Conservation (phyloP, 2,797 vertebrate species). For the Lutjanus argentimaculatus region DNA sequence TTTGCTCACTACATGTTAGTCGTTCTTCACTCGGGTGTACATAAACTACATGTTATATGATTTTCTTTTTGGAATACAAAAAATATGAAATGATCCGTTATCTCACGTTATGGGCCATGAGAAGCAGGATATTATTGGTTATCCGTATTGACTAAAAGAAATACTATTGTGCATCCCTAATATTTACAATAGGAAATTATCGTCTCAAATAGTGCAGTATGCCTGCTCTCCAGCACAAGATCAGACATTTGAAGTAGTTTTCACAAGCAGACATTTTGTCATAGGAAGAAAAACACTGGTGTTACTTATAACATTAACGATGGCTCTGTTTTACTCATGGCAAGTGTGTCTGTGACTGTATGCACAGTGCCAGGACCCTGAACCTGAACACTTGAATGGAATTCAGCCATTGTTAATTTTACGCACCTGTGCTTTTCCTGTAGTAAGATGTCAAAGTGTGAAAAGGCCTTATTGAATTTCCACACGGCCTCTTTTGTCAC, state of each 20-base stretch:
- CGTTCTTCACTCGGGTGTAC: too few species aligned
- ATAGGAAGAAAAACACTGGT: neutral
- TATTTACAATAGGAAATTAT: neutral
- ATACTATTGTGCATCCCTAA: too few species aligned
- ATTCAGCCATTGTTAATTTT: too few species aligned
- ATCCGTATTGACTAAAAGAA: too few species aligned
- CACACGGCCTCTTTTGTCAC: neutral
- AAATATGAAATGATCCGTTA: too few species aligned
- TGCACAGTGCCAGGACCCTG: neutral
- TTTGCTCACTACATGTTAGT: too few species aligned
- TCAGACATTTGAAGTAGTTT: neutral
- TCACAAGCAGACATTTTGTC: neutral
- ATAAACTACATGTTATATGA: too few species aligned
- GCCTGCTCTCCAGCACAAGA: neutral
- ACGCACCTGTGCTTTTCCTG: too few species aligned
- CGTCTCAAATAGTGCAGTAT: neutral
- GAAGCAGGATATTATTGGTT: too few species aligned
- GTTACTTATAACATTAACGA: neutral
- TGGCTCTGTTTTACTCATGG: too few species aligned
- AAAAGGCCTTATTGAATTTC: neutral
- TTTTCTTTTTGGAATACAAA: too few species aligned
- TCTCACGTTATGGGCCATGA: too few species aligned
- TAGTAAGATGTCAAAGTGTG: neutral
- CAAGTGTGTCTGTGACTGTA: neutral
- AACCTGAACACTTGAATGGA: neutral